Conservation (phyloP, 2,113 vertebrate species). For the Nerophis lumbriciformis region DNA sequence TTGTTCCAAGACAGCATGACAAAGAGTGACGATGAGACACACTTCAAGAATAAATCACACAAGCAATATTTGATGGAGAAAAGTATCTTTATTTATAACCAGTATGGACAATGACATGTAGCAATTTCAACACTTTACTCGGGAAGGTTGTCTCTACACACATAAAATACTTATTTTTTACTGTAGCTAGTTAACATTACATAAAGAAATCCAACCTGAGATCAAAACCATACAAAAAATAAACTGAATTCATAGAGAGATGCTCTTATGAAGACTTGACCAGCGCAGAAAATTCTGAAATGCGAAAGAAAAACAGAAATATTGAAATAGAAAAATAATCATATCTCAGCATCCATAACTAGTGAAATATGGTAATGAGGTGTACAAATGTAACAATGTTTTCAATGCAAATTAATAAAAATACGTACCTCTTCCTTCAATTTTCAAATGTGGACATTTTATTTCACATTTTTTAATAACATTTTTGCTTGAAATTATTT, state of each 20-base stretch:
- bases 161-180: neutral
- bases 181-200: conserved; percentile 6
- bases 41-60: conserved; percentile 2
- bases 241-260: neutral
- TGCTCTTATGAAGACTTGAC: conserved; percentile 59
- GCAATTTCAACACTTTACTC: conserved; percentile 9
- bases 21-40: neutral
- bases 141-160: conserved; percentile 1
- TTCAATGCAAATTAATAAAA: too few species aligned
- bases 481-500: too few species aligned
- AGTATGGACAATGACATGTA: conserved; percentile 25
- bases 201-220: conserved; percentile 12
- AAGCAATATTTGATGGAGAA: neutral
- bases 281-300: conserved; percentile 64
- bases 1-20: too few species aligned
- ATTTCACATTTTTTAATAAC: too few species aligned
- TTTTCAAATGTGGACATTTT: too few species aligned
- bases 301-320: neutral
- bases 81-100: conserved; percentile 26
- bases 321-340: neutral
- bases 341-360: neutral
- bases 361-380: neutral
- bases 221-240: conserved; percentile 8
- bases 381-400: too few species aligned
- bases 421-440: too few species aligned